These are phyloP conservation scores for Pentamera pediparva DNA, from an alignment of 53 echinoderm and acorn worm species.

Conservation along the genomic window DNA sequence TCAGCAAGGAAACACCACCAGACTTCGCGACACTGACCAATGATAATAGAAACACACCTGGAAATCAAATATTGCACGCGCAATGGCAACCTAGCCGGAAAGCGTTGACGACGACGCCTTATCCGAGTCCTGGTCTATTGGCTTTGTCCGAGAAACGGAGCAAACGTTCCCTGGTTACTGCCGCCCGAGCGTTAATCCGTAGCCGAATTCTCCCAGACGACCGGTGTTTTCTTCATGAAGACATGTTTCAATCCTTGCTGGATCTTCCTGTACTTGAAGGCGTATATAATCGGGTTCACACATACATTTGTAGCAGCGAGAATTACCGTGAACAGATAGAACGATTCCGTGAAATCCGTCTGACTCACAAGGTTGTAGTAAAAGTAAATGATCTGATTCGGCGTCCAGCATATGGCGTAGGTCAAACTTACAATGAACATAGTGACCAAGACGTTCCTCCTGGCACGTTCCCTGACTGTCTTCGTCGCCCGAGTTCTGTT, in stretches of 20 bases:
- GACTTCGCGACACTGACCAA: too few relatives aligned
- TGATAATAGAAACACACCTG: too few relatives aligned
- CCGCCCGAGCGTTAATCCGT: too few relatives aligned
- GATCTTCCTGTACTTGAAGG: background rate
- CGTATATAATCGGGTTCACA: conserved; percentile 4
- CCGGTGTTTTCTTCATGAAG: background rate
- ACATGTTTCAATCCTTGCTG: background rate
- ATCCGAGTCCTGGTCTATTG: too few relatives aligned
- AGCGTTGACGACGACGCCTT: too few relatives aligned
- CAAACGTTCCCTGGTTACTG: too few relatives aligned
- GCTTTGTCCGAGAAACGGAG: too few relatives aligned
- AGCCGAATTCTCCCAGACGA: too few relatives aligned
- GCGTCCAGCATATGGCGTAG: conserved; percentile 17
- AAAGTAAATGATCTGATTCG: conserved; percentile 28
- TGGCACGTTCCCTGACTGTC: conserved; percentile 1
- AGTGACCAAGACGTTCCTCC: conserved; percentile 9
- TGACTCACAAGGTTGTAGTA: conserved; percentile 14
- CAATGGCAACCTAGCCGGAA: too few relatives aligned
- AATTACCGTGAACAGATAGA: conserved; percentile 6
- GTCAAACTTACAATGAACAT: conserved; percentile 26
- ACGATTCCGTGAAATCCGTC: conserved; percentile 6
- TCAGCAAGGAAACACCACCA: too few relatives aligned
- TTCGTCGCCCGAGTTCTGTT: too few relatives aligned
- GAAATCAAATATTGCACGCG: too few relatives aligned
- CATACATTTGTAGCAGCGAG: conserved; percentile 8